Conservation (phyloP, 1,140 invertebrate species). For the Bombus fervidus region DNA sequence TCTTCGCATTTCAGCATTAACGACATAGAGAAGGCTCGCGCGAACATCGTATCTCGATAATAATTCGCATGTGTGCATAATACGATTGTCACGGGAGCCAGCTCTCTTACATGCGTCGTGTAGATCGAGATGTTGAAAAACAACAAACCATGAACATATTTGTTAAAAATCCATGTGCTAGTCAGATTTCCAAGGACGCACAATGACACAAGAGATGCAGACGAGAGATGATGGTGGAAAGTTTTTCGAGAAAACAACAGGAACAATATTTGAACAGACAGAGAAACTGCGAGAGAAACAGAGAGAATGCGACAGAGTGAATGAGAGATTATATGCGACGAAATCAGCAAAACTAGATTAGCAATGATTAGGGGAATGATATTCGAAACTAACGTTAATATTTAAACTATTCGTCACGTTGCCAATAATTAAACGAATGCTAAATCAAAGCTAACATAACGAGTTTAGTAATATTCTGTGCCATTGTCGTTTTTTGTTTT, state of each 20-base stretch:
- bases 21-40: background rate
- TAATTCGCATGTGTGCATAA: background rate
- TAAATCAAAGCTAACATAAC: conserved; percentile 72
- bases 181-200: conserved; percentile 76
- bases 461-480: conserved; percentile 69
- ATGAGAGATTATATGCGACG: conserved; percentile 51
- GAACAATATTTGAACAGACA: conserved; percentile 44
- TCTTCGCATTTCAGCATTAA: conserved; percentile 41
- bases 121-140: conserved; percentile 10
- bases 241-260: conserved; percentile 32
- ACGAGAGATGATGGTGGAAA: conserved; percentile 40
- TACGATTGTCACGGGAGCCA: background rate
- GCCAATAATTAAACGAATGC: conserved; percentile 69
- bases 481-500: conserved; percentile 70
- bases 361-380: conserved; percentile 48
- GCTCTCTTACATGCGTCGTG: too few relatives aligned
- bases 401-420: conserved; percentile 67
- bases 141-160: conserved; percentile 61
- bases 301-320: conserved; percentile 42
- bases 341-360: conserved; percentile 57
- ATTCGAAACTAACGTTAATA: conserved; percentile 55
- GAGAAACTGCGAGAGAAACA: conserved; percentile 29
- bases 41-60: background rate
- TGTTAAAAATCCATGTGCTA: conserved; percentile 71
- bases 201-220: conserved; percentile 66